Evolutionary conservation across 2,888 invertebrate genomes (phyloP), one percentile per base, ranked within the genome.

Genomic region (Stenchaetothrips biformis): DNA sequence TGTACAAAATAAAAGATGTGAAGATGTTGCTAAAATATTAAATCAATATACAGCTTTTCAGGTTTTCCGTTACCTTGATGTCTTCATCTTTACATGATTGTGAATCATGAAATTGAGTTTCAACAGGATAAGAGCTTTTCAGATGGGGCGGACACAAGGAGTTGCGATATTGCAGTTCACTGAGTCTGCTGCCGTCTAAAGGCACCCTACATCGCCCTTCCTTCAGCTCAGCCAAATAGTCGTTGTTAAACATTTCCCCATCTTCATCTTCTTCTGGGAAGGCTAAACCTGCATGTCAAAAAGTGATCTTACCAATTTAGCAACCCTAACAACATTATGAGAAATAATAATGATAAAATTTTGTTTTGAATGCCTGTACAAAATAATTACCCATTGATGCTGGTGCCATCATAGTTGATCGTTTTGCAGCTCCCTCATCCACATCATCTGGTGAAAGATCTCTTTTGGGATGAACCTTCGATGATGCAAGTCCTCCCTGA

Each of bases 181-280:
- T 92, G 59, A 93, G 86, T 78, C 91, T 86, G 18, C 82, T 83
- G 81, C 9, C 79, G 78, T 81, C 82, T 13, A 74, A 13, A 0
- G 84, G 83, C 0, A 84, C 79, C 80, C 79, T 80, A 78, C 90
- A 89, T 37, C 91, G 89, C 0, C 92, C 90, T 81, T 88, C 88
- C 84, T 92, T 90, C 83, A 89, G 82, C 80, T 89, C 89, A 2
- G 86, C 89, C 82, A 96, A 88, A 85, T 92, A 94, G 79, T 93
- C 93, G 83, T 93, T 94, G 86, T 95, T 94, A 85, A 95, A 95
- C 78, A 93, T 88, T 85, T 95, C 95, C 78, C 93, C 94, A 83
- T 94, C 94, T 85, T 96, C 96, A 84, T 96, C 96, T 78, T 95
- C 95, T 91, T 93, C 93, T 84, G 91, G 90, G 47, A 93, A 87